Evolutionary conservation across 1,140 invertebrate genomes (phyloP).

Genomic region (Lasaia peninsularis): DNA sequence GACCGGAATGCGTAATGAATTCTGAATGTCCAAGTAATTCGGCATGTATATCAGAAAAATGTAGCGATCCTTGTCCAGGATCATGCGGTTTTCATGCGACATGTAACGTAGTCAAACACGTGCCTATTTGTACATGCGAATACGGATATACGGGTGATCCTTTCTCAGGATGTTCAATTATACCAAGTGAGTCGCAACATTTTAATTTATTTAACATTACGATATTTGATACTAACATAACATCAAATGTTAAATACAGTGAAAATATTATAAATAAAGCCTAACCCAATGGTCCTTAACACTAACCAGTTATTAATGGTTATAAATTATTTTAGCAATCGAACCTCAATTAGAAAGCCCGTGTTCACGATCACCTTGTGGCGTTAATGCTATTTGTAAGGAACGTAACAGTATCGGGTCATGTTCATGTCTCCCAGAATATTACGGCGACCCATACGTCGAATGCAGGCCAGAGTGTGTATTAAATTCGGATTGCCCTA

Average conservation of each 20-base stretch:
- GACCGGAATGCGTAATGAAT: constrained; percentile 85
- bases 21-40: constrained; percentile 82
- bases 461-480: constrained; percentile 88
- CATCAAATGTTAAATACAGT: no score
- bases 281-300: not conserved
- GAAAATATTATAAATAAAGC: not conserved
- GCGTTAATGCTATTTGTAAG: constrained; percentile 88
- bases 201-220: not conserved
- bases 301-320: constrained; percentile 14
- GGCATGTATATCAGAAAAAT: constrained; percentile 83
- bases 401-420: constrained; percentile 84
- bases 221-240: no score
- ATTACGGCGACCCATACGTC: constrained; percentile 84
- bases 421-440: constrained; percentile 84
- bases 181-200: constrained; percentile 67
- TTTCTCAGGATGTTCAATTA: constrained; percentile 81
- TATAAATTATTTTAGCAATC: constrained; percentile 45
- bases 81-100: constrained; percentile 84
- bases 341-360: constrained; percentile 75
- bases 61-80: constrained; percentile 84
- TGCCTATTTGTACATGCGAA: constrained; percentile 83
- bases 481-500: constrained; percentile 82
- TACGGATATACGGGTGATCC: constrained; percentile 85
- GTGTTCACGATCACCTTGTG: constrained; percentile 84
- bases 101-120: constrained; percentile 84